Evolutionary conservation across 2,113 vertebrate species (phyloP).

Genomic region (Epinephelus cyanopodus): DNA sequence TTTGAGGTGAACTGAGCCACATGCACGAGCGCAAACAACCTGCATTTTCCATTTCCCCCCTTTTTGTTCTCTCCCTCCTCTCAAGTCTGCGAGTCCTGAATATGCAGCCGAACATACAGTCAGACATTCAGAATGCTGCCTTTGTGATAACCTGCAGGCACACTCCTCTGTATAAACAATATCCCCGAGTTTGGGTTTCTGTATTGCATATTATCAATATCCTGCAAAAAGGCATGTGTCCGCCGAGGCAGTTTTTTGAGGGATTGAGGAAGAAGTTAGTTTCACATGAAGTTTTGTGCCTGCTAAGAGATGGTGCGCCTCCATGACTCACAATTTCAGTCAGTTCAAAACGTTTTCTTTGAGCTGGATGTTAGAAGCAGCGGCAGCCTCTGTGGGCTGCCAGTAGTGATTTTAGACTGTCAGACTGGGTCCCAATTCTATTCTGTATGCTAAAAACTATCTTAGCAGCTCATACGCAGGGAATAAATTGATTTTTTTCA

Average conservation of each 20-base stretch:
- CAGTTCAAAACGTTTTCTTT: neutral
- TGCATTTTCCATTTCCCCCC: conserved; percentile 28
- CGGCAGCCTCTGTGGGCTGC: neutral
- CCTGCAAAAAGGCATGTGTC: conserved; percentile 35
- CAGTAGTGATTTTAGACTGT: neutral
- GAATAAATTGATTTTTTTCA: neutral
- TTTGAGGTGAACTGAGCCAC: conserved; percentile 49
- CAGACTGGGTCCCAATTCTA: neutral
- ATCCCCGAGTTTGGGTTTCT: conserved; percentile 26
- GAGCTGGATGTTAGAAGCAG: neutral
- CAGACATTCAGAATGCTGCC: conserved; percentile 50
- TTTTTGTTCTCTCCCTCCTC: conserved; percentile 32
- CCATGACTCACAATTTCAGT: conserved; percentile 16
- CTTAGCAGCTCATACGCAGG: neutral
- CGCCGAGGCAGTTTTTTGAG: conserved; percentile 4
- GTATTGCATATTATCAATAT: conserved; percentile 31
- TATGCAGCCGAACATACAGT: conserved; percentile 18
- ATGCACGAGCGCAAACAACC: conserved; percentile 40
- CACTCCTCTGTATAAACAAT: conserved; percentile 56
- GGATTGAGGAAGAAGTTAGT: neutral
- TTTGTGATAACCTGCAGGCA: conserved; percentile 66
- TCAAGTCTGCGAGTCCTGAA: conserved; percentile 47
- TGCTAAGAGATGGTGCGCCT: neutral
- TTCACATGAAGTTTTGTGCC: conserved; percentile 25
- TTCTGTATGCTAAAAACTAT: neutral